Conservation (phyloP, 1,140 invertebrate species). For the Octopus sinensis region DNA sequence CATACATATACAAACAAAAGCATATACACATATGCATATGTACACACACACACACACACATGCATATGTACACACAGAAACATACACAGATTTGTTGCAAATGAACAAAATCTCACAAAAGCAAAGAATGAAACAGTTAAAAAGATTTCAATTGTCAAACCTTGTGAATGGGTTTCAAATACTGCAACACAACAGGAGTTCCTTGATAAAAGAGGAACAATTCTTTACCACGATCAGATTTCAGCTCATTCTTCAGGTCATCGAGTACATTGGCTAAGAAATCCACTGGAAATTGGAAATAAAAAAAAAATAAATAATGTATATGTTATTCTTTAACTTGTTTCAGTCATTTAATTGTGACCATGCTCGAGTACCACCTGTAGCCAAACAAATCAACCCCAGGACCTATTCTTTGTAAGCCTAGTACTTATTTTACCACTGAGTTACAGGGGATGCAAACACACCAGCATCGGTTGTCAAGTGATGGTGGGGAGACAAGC, state of each 20-base stretch:
- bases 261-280: slow-evolving; percentile 56
- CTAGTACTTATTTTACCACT: too few relatives aligned
- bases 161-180: slow-evolving; percentile 55
- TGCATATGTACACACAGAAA: background rate
- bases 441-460: too few relatives aligned
- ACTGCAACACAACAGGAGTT: slow-evolving; percentile 48
- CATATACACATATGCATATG: background rate
- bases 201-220: slow-evolving; percentile 54
- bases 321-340: too few relatives aligned
- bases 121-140: background rate
- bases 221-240: slow-evolving; percentile 50
- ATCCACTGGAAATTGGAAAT: slow-evolving; percentile 46
- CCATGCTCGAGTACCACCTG: too few relatives aligned
- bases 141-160: slow-evolving; percentile 24
- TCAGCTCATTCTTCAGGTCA: slow-evolving; percentile 51
- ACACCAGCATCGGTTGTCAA: too few relatives aligned
- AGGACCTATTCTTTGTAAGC: too few relatives aligned
- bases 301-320: background rate
- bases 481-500: too few relatives aligned
- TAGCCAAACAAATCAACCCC: too few relatives aligned
- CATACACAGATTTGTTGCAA: background rate
- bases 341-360: too few relatives aligned
- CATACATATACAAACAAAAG: background rate
- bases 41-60: background rate
- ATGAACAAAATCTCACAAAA: background rate